Conservation (phyloP, 2,113 vertebrate genomes). For the Proterorhinus semilunaris region DNA sequence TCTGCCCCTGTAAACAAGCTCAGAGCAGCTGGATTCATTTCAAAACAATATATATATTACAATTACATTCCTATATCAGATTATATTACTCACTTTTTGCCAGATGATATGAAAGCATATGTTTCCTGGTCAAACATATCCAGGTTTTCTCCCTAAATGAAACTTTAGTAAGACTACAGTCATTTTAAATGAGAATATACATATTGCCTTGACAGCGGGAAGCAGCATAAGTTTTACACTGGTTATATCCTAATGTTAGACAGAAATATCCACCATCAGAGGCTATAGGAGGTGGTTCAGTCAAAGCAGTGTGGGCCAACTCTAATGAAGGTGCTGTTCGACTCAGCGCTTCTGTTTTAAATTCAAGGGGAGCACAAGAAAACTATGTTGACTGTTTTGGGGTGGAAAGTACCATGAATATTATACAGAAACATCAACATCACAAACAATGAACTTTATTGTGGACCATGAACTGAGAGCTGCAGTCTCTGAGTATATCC, state of each 20-base stretch:
- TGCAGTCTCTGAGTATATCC: constrained; percentile 6
- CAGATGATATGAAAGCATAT: constrained; percentile 41
- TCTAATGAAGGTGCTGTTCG: constrained; percentile 26
- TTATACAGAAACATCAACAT: constrained; percentile 2
- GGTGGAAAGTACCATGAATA: constrained; percentile 7
- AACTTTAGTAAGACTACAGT: constrained; percentile 40
- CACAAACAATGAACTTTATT: constrained; percentile 4
- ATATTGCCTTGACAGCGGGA: constrained; percentile 49
- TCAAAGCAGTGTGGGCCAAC: constrained; percentile 25
- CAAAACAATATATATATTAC: constrained; percentile 45
- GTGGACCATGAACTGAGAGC: constrained; percentile 19
- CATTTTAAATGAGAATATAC: constrained; percentile 18
- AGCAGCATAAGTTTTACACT: constrained; percentile 24
- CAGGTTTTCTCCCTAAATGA: constrained; percentile 35
- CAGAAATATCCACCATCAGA: constrained; percentile 41
- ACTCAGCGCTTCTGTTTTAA: constrained; percentile 26
- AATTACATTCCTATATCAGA: constrained; percentile 29
- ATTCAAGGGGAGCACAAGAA: constrained; percentile 6
- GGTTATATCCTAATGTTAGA: constrained; percentile 33
- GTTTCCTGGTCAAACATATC: constrained; percentile 23
- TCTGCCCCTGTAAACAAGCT: constrained; percentile 43
- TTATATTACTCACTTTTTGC: constrained; percentile 35
- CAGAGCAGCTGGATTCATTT: constrained; percentile 43
- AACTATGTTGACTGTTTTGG: constrained; percentile 10
- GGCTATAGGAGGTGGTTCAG: constrained; percentile 26